Evolutionary conservation across 2,888 invertebrate genomes (phyloP), one percentile per base, ranked within the genome.

Genomic region (Koerneria pararmatus): DNA sequence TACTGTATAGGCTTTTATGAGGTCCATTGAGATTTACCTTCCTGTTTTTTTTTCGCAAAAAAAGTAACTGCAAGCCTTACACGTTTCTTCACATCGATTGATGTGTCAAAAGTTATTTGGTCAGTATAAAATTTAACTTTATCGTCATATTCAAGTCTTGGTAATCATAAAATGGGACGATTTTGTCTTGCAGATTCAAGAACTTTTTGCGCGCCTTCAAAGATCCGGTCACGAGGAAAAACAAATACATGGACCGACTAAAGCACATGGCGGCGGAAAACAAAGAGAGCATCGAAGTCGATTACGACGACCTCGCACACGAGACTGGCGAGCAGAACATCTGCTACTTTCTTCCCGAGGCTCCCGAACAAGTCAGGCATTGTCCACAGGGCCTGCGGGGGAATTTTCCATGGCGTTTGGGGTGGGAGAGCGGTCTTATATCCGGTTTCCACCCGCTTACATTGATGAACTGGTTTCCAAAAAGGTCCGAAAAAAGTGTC

Each of bases 271-370:
- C 73, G 71, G 69, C 83, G 86, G 87, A 85, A 59, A 88, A 88
- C 80, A 85, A 85, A 78, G 88, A 91, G 0, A 93, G 93, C 61
- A 90, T 97, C 83, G 90, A 91, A 51, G 91, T 98, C 0, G 94
- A 95, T 79, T 98, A 95, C 85, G 90, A 92, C 58, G 89, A 91
- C 76, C 86, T 99, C 72, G 95, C 94, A 0, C 88, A 90, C n/a
- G 84, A 84, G 49, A 70, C 71, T 60, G 89, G 91, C 77, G 94
- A 95, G 83, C 93, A 94, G 84, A 92, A 93, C 0, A 86, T 98
- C 57, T 95, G 95, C 0, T 97, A 93, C 85, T 98, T 99, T 84
- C 84, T 98, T 60, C 97, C 97, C 0, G 97, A 98, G 85, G 97
- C 97, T 0, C 98, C 98, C 0, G 89, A 90, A 73, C 74, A 74